Evolutionary conservation across 2,113 vertebrate species (phyloP), one percentile per base, ranked within the genome.

Genomic region (Machaerirhynchus nigripectus): DNA sequence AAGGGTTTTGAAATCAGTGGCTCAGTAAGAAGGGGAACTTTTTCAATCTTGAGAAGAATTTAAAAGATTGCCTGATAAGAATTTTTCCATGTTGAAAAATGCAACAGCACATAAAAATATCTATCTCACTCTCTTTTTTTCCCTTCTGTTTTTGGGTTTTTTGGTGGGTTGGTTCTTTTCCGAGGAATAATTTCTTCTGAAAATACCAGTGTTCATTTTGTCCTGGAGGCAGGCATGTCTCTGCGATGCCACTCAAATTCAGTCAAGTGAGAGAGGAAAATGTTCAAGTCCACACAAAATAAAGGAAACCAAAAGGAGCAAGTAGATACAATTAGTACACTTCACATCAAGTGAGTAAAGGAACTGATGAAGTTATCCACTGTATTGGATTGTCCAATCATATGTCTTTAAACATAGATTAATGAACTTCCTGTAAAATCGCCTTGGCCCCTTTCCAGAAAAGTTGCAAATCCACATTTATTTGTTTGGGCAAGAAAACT

Each of bases 401-500:
- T 23, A 37, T 20, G 3, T 44, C 39, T 90, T 86, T 81, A 65
- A 74, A 63, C 14, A 27, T 7, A 64, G 35, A 70, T 55, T 70
- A 77, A 86, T 37, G 22, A 93, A 53, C 19, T 70, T 95, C 27
- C 70, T 75, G 20, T 75, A 86, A 90, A 92, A 88, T 49, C 44
- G 86, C 13, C 53, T 86, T 71, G 68, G 71, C 64, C 8, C 3
- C 3, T 5, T 77, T 94, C 88, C 83, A 71, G 37, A 71, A 44
- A 50, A 46, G 10, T 57, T 89, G 67, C 47, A 63, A 91, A 95
- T 59, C 39, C 22, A 33, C 20, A 46, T 39, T 28, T 77, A 65
- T 67, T 94, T 92, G 50, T 88, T 94, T 77, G 86, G 85, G 79
- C 75, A 95, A 50, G 27, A 53, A 80, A 93, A 57, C 12, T 61